Evolutionary conservation across 2,888 invertebrate genomes (phyloP).

Genomic region (Aspidapion aeneum): DNA sequence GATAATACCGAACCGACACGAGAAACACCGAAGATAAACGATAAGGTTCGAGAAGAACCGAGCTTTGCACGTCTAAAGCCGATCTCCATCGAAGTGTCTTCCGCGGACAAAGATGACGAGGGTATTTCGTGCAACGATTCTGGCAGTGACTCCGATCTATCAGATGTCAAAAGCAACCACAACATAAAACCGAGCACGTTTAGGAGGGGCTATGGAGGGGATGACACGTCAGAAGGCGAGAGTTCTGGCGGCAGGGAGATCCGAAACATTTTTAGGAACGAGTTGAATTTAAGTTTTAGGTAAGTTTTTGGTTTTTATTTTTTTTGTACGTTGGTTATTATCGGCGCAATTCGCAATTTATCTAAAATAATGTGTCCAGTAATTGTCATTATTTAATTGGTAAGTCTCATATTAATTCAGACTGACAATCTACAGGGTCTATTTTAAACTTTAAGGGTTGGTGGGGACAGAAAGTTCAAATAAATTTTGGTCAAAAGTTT

Average conservation of each 20-base stretch:
- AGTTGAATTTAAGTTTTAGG: slow-evolving; percentile 49
- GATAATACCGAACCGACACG: slow-evolving; percentile 31
- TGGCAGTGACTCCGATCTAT: slow-evolving; percentile 39
- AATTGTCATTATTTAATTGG: no score
- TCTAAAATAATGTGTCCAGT: no score
- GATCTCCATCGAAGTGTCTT: slow-evolving; percentile 10
- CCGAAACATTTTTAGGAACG: slow-evolving; percentile 55
- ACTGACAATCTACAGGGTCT: no score
- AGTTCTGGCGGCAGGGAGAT: slow-evolving; percentile 64
- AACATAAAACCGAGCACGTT: slow-evolving; percentile 10
- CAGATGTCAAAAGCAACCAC: slow-evolving; percentile 13
- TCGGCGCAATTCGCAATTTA: no score
- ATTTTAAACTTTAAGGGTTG: no score
- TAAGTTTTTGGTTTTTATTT: no score
- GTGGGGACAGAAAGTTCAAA: no score
- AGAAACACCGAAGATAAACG: background rate
- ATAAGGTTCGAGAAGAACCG: slow-evolving; percentile 16
- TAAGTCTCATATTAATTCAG: no score
- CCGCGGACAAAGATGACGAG: slow-evolving; percentile 41
- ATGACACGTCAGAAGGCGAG: slow-evolving; percentile 53
- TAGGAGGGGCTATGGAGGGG: slow-evolving; percentile 20
- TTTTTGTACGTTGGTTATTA: no score
- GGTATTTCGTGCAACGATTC: slow-evolving; percentile 47
- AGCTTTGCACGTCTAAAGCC: slow-evolving; percentile 18
- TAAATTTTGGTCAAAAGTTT: no score